Evolutionary conservation across 2,888 invertebrate genomes (phyloP).

Genomic region (Anticlea derivata): DNA sequence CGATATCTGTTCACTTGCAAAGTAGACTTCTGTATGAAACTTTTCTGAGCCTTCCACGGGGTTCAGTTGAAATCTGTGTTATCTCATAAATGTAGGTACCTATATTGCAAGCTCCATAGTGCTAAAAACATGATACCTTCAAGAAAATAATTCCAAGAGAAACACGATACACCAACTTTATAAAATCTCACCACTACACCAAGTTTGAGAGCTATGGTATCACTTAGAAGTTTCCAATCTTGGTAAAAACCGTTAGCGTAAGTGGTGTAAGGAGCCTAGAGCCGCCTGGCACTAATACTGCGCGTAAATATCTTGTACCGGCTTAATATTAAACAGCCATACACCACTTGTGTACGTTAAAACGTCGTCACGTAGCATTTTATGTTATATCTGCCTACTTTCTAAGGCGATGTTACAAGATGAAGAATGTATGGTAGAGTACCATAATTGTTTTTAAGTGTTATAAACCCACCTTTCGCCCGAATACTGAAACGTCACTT

Average conservation of each 20-base stretch:
- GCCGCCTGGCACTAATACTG: slow-evolving; percentile 54
- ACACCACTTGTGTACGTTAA: slow-evolving; percentile 46
- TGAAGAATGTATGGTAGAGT: slow-evolving; percentile 15
- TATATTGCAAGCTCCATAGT: neutral
- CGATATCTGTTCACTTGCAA: too few species aligned
- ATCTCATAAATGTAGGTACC: too few species aligned
- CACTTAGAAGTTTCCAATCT: slow-evolving; percentile 57
- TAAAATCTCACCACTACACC: slow-evolving; percentile 24
- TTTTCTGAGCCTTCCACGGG: too few species aligned
- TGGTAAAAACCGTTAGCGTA: slow-evolving; percentile 57
- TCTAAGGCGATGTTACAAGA: slow-evolving; percentile 17
- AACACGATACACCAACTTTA: slow-evolving; percentile 21
- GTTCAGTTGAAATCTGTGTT: too few species aligned
- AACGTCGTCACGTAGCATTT: slow-evolving; percentile 31
- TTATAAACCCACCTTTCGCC: too few species aligned
- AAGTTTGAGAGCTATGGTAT: slow-evolving; percentile 31
- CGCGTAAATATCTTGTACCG: slow-evolving; percentile 61
- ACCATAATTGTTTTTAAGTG: too few species aligned
- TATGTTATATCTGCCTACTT: neutral
- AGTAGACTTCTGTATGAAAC: too few species aligned
- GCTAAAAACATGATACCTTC: neutral
- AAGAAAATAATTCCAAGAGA: neutral
- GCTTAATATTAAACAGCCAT: slow-evolving; percentile 68
- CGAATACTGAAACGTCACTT: too few species aligned
- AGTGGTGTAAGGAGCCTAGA: slow-evolving; percentile 53